Percentiles rank a stretch among this genome's conserved stretches.
These are phyloP conservation scores for Sebastes itinus DNA, from an alignment of 2,797 vertebrate species.

Conservation along the genomic window DNA sequence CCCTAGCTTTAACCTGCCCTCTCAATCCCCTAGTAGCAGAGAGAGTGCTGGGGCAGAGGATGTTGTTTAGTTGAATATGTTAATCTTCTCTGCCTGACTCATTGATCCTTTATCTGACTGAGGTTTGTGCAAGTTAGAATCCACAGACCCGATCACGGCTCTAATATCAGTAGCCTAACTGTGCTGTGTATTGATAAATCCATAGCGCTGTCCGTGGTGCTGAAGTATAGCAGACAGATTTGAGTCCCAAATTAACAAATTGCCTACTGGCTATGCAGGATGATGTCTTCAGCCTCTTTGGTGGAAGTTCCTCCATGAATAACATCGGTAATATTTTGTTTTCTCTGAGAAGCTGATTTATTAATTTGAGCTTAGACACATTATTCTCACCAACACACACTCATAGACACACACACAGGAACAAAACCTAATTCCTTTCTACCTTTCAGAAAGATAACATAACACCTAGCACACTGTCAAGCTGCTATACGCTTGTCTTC, in stretches of 20 bases:
- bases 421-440: neutral
- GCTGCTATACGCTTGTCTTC: neutral
- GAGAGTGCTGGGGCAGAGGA: neutral
- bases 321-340: neutral
- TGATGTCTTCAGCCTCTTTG: neutral
- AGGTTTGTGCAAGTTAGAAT: neutral
- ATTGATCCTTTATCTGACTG: neutral
- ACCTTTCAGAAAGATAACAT: conserved; percentile 4
- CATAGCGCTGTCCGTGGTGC: neutral
- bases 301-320: neutral
- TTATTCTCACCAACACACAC: neutral
- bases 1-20: neutral
- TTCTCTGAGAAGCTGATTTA: neutral
- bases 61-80: neutral
- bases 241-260: neutral
- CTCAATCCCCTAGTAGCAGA: neutral
- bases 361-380: neutral
- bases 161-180: neutral
- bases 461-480: conserved; percentile 9
- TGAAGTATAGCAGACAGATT: neutral
- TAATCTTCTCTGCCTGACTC: neutral
- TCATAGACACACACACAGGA: neutral
- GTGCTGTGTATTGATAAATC: neutral
- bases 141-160: neutral
- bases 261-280: neutral